Percentiles rank a stretch among this genome's conserved stretches.
Evolutionary conservation across 2,113 vertebrate genomes (phyloP).

Genomic region (pig (Sus scrofa)): DNA sequence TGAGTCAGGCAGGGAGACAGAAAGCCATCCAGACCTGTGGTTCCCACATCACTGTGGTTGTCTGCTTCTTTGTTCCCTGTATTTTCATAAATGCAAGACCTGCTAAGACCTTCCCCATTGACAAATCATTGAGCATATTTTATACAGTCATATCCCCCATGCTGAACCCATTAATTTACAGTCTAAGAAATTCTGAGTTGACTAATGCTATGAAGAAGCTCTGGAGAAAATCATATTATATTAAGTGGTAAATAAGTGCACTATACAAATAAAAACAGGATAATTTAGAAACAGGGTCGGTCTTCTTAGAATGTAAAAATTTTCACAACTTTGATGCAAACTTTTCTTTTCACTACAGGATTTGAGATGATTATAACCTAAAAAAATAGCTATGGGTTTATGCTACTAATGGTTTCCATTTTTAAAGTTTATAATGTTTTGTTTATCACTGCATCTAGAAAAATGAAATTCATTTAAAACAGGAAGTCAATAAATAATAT

Average conservation of each 20-base stretch:
- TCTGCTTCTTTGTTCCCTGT: constrained; percentile 72
- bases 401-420: background rate
- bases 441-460: background rate
- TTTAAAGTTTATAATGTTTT: background rate
- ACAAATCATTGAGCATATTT: background rate
- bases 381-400: background rate
- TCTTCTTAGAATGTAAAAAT: background rate
- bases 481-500: background rate
- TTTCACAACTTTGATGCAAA: background rate
- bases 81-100: constrained; percentile 69
- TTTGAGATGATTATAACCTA: background rate
- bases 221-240: constrained; percentile 5
- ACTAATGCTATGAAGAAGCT: background rate
- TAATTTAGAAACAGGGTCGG: background rate
- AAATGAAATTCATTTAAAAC: background rate
- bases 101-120: background rate
- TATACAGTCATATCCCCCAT: background rate
- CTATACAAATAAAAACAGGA: fast-evolving
- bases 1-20: background rate
- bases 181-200: background rate
- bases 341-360: no score
- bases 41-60: constrained; percentile 71
- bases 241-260: background rate
- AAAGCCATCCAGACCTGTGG: constrained; percentile 73
- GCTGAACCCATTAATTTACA: constrained; percentile 23